phyloP scores from a whole-genome alignment of 2,888 invertebrate genomes.

The Apodemia hepburni region DNA sequence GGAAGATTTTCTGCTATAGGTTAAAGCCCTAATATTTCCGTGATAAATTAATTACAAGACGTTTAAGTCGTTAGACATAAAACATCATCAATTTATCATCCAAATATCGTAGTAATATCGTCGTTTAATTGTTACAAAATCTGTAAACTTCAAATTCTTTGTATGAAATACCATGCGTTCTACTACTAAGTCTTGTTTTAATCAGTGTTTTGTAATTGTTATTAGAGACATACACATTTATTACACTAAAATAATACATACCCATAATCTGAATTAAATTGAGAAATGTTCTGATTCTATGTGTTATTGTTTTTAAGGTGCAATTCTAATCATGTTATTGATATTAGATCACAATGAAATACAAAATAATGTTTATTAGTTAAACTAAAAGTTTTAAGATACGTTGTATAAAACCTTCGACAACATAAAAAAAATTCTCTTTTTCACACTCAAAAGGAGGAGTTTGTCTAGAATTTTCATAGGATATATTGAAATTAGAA shows the following conservation, averaged over 20 bases:
- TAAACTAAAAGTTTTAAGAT: not conserved
- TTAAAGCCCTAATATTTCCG: slow-evolving; percentile 51
- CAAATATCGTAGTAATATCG: not conserved
- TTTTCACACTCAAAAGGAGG: not conserved
- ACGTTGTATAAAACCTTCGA: not conserved
- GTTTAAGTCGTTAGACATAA: not conserved
- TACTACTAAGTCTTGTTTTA: not conserved
- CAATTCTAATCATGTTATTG: not conserved
- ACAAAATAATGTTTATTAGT: not conserved
- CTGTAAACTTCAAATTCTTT: not conserved
- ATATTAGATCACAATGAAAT: too few relatives aligned
- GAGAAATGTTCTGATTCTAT: not conserved
- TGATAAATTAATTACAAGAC: slow-evolving; percentile 28
- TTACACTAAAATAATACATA: not conserved
- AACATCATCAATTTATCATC: not conserved
- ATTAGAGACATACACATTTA: not conserved
- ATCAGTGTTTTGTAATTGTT: slow-evolving; percentile 7
- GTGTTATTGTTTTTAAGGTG: not conserved
- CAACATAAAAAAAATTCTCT: not conserved
- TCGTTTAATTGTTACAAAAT: not conserved
- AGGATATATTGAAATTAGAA: too few relatives aligned
- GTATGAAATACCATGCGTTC: slow-evolving; percentile 11
- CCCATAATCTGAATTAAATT: not conserved
- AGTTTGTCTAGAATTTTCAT: too few relatives aligned
- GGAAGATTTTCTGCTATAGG: slow-evolving; percentile 58